phyloP scores from a whole-genome alignment of 2,888 invertebrate species.

The Nipponacmea schrenckii region DNA sequence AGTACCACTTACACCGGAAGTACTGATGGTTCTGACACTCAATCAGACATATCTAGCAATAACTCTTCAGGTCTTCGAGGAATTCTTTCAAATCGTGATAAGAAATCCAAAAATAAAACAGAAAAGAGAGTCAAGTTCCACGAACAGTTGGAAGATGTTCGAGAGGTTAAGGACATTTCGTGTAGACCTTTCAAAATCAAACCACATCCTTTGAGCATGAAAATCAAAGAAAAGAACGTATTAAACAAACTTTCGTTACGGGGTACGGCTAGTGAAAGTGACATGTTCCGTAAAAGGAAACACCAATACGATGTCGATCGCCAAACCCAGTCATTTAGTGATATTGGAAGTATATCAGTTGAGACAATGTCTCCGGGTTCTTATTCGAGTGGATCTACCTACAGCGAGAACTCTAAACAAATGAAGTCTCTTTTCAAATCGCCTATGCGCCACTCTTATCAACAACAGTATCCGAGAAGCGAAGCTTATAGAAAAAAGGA shows the following conservation, averaged over 20 bases:
- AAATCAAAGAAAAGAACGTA: not conserved
- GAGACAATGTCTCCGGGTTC: not conserved
- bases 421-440: not conserved
- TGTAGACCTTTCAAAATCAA: not conserved
- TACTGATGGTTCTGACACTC: not conserved
- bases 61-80: conserved; percentile 12
- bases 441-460: not conserved
- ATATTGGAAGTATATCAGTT: not conserved
- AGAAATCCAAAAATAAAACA: conserved; percentile 11
- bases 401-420: not conserved
- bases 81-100: conserved; percentile 17
- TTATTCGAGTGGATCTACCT: not conserved
- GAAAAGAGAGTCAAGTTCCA: conserved; percentile 28
- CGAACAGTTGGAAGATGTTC: conserved; percentile 18
- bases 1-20: not conserved
- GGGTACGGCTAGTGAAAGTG: not conserved
- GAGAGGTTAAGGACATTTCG: not conserved
- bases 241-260: not conserved
- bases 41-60: not conserved
- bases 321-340: not conserved
- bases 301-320: not conserved
- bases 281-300: not conserved
- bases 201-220: not conserved
- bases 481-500: not conserved
- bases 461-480: not conserved